These are phyloP conservation scores for Platysternon megacephalum DNA, from an alignment of 2,113 vertebrate species.

Conservation along the genomic window DNA sequence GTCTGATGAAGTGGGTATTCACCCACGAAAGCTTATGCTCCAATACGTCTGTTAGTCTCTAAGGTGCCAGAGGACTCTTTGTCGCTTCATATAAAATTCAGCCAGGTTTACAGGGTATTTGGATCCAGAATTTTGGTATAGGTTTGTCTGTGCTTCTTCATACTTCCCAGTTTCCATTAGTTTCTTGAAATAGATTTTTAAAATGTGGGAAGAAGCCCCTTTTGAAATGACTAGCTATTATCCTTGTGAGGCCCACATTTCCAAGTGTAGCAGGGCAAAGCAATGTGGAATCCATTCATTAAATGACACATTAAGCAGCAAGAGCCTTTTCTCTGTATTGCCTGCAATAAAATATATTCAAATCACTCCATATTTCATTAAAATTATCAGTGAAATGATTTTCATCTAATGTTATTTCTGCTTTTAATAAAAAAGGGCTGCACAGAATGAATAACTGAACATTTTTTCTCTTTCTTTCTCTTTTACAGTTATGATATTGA, in stretches of 20 bases:
- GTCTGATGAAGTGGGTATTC: no score
- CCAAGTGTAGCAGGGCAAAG: conserved; percentile 39
- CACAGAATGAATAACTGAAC: conserved; percentile 70
- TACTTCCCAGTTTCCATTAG: conserved; percentile 35
- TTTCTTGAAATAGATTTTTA: conserved; percentile 42
- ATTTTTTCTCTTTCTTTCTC: conserved; percentile 66
- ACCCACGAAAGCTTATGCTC: no score
- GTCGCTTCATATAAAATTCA: background rate
- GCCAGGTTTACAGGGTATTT: conserved; percentile 61
- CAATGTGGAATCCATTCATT: conserved; percentile 59
- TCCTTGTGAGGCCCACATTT: conserved; percentile 22
- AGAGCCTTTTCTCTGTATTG: conserved; percentile 66
- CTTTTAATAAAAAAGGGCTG: conserved; percentile 76
- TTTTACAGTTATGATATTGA: conserved; percentile 67
- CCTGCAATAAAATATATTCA: conserved; percentile 73
- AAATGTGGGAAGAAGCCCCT: conserved; percentile 42
- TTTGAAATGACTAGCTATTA: conserved; percentile 28
- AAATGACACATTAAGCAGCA: conserved; percentile 62
- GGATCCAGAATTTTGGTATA: conserved; percentile 68
- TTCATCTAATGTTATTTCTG: conserved; percentile 78
- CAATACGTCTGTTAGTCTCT: no score
- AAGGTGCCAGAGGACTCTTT: no score
- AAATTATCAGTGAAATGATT: conserved; percentile 77
- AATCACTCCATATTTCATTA: conserved; percentile 76
- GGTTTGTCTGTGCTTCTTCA: conserved; percentile 65